Evolutionary conservation across 92 coral and sea anemone genomes (phyloP), one percentile per base, ranked within the genome.

Genomic region (Actinernus sp.): DNA sequence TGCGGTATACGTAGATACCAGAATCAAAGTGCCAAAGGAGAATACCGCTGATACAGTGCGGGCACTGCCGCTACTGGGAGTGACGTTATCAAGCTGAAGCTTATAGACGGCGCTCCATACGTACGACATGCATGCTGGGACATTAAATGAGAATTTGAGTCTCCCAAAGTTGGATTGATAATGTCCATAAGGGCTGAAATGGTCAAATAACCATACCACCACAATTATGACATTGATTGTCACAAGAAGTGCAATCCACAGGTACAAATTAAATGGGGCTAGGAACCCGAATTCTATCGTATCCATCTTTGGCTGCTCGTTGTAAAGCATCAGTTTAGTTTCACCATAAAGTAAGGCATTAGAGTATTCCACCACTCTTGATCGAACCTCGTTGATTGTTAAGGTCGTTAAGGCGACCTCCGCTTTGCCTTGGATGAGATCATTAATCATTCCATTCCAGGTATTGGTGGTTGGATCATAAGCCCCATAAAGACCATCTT

Each of bases 381-480:
- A 56, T 36, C 97, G 74, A 5, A 65, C 57, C 29, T 63, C 85
- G 16, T 74, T 87, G 16, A 76, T 88, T 3, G 97, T 92, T 2
- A 92, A 43, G 20, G 84, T 69, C 2, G 89, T 67, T 13, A 88
- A 64, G 41, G 92, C 79, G 77, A 92, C 58, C 47, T 92, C 97
- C 26, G 88, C 86, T 55, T 84, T 80, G 24, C 81, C 86, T 51
- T 79, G 71, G 14, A 92, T 12, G 31, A 92, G 59, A 12, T 92
- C 97, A 21, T 76, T 72, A 16, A 92, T 53, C 75, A 92, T 62
- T 3, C 97, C 97, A 62, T 88, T 88, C 97, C 97, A 92, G 7
- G 82, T 26, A 2, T 75, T 79, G 7, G 94, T 88, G 21, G 22
- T 32, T 5, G 84, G 3, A 39, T 92, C 65, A 22, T 64, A 79